Evolutionary conservation across 1,140 invertebrate species (phyloP).

Genomic region (Drosophila nigrodunni): DNA sequence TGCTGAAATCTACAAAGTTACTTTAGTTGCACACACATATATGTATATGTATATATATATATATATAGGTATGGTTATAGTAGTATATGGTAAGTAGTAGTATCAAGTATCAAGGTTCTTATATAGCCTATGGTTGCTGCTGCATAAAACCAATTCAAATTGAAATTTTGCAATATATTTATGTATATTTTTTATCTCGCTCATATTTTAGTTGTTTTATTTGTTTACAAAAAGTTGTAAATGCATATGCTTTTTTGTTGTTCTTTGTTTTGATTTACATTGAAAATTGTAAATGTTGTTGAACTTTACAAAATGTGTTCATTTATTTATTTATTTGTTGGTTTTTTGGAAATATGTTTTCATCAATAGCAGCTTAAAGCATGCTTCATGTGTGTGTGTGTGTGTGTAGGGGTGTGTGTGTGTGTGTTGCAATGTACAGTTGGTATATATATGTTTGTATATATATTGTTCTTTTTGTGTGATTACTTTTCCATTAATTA

Average conservation of each 20-base stretch:
- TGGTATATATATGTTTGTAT: constrained; percentile 19
- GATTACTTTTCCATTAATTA: constrained; percentile 39
- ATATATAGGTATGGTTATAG: background rate
- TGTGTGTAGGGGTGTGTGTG: constrained; percentile 6
- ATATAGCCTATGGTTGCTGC: background rate
- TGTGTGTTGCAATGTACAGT: constrained; percentile 43
- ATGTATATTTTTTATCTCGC: constrained; percentile 23
- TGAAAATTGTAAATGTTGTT: constrained; percentile 27
- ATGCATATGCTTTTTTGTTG: constrained; percentile 50
- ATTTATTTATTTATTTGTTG: constrained; percentile 2
- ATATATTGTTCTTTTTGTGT: background rate
- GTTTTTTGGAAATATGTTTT: constrained; percentile 26
- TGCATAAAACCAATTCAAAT: constrained; percentile 32
- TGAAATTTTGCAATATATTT: constrained; percentile 9
- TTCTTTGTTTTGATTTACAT: constrained; percentile 24
- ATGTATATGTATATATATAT: constrained; percentile 10
- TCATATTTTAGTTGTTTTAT: constrained; percentile 52
- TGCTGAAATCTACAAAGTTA: constrained; percentile 10
- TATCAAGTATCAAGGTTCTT: constrained; percentile 20
- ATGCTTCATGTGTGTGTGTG: constrained; percentile 17
- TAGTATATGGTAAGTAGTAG: background rate
- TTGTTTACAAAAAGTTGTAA: constrained; percentile 58
- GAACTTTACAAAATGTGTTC: constrained; percentile 7
- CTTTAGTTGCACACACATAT: constrained; percentile 7
- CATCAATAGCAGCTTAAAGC: constrained; percentile 36